A percentile compares a stretch with the other conserved stretches of the same genome.
Evolutionary conservation across 2,113 vertebrate species (phyloP).

Genomic region (Lagenorhynchus albirostris): DNA sequence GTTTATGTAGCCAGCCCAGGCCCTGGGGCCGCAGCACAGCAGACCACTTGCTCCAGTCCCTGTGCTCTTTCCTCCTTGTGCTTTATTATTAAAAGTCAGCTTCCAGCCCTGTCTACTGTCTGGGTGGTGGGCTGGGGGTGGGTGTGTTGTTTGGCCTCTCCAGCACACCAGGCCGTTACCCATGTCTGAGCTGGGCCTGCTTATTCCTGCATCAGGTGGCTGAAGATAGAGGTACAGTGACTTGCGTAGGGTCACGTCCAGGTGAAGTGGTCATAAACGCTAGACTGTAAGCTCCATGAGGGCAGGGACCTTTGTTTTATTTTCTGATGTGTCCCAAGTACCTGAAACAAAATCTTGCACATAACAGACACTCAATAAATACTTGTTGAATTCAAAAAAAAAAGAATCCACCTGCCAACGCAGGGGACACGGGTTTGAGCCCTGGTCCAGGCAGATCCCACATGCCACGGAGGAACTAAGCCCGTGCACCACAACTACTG

Average conservation of each 20-base stretch:
- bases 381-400: slow-evolving; percentile 1
- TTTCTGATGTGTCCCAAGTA: slow-evolving; percentile 40
- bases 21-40: not conserved
- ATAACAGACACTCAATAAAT: slow-evolving; percentile 72
- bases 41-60: not conserved
- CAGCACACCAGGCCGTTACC: not conserved
- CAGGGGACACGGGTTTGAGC: no score
- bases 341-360: slow-evolving; percentile 42
- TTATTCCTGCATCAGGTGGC: not conserved
- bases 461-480: no score
- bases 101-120: slow-evolving; percentile 27
- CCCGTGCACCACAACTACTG: no score
- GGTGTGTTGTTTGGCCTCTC: not conserved
- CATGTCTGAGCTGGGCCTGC: not conserved
- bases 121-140: not conserved
- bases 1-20: slow-evolving; percentile 32
- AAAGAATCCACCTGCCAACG: no score
- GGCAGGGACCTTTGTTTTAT: slow-evolving; percentile 29
- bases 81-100: slow-evolving; percentile 56
- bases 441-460: no score
- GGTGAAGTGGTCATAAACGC: not conserved
- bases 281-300: slow-evolving; percentile 48
- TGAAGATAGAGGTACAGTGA: not conserved
- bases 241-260: not conserved
- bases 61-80: not conserved